Conservation (phyloP, 2,797 vertebrate species). For the Falco berigora region DNA sequence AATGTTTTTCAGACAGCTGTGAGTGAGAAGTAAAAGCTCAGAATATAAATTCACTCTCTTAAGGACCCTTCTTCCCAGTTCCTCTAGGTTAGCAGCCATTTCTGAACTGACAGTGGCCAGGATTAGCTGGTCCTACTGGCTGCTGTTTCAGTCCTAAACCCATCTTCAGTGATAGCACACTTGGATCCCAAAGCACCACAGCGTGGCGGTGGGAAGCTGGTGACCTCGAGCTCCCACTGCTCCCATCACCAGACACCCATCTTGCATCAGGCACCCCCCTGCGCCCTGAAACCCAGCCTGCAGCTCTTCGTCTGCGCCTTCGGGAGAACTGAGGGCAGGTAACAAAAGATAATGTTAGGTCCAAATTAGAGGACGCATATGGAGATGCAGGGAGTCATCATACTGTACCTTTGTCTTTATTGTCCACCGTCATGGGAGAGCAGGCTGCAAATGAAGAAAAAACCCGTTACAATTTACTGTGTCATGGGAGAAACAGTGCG, state of each 20-base stretch:
- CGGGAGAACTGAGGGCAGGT: background rate
- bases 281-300: background rate
- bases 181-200: background rate
- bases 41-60: constrained; percentile 49
- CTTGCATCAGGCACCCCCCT: background rate
- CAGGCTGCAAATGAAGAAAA: background rate
- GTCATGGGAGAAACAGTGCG: background rate
- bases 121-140: background rate
- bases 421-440: background rate
- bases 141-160: background rate
- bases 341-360: rapidly evolving
- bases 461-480: background rate
- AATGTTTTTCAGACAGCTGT: constrained; percentile 56
- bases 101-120: background rate
- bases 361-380: background rate
- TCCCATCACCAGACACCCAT: background rate
- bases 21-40: constrained; percentile 47
- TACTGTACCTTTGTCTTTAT: rapidly evolving
- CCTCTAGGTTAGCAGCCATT: constrained; percentile 31
- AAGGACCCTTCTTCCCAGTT: constrained; percentile 33
- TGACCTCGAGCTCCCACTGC: rapidly evolving
- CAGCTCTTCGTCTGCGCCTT: background rate
- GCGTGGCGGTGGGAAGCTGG: rapidly evolving
- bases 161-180: rapidly evolving
- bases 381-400: background rate